A percentile compares a stretch with the other conserved stretches of the same genome.
Conservation (phyloP, 1,140 invertebrate genomes). For the Atopsyche davidsoni region DNA sequence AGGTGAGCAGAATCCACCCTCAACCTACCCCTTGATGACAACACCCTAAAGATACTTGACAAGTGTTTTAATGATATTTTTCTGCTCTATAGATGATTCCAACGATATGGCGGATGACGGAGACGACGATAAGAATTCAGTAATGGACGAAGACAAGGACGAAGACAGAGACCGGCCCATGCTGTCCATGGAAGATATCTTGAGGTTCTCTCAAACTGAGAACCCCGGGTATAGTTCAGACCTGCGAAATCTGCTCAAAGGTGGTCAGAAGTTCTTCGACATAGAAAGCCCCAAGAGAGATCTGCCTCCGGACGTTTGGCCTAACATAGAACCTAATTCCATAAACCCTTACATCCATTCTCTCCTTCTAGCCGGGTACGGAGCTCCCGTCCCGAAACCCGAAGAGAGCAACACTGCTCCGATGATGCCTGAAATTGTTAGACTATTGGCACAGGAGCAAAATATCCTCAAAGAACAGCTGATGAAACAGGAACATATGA, state of each 20-base stretch:
- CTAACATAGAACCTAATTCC: conserved; percentile 44
- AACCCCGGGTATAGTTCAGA: conserved; percentile 40
- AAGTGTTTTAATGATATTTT: not conserved
- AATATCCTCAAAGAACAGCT: conserved; percentile 34
- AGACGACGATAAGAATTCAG: conserved; percentile 56
- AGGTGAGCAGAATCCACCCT: conserved; percentile 35
- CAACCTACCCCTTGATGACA: not conserved
- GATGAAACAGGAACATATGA: conserved; percentile 34
- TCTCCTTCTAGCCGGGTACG: conserved; percentile 30
- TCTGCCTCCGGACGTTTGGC: conserved; percentile 46
- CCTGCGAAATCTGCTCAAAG: conserved; percentile 51
- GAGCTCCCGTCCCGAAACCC: conserved; percentile 18
- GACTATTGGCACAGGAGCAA: conserved; percentile 46
- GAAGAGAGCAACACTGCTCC: conserved; percentile 29
- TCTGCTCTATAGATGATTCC: conserved; percentile 25
- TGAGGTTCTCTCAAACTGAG: conserved; percentile 50
- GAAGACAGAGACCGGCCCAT: conserved; percentile 55
- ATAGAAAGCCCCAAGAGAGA: conserved; percentile 27
- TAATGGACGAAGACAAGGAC: conserved; percentile 60
- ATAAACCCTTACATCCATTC: conserved; percentile 50
- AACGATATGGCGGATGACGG: conserved; percentile 32
- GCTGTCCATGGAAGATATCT: conserved; percentile 54
- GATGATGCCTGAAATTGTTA: conserved; percentile 55
- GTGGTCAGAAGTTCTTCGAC: conserved; percentile 30
- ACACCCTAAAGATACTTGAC: too few species aligned